A percentile compares a stretch with the other conserved stretches of the same genome.
Evolutionary conservation across 1,140 invertebrate genomes (phyloP).

Genomic region (Aphaenogaster rudis): DNA sequence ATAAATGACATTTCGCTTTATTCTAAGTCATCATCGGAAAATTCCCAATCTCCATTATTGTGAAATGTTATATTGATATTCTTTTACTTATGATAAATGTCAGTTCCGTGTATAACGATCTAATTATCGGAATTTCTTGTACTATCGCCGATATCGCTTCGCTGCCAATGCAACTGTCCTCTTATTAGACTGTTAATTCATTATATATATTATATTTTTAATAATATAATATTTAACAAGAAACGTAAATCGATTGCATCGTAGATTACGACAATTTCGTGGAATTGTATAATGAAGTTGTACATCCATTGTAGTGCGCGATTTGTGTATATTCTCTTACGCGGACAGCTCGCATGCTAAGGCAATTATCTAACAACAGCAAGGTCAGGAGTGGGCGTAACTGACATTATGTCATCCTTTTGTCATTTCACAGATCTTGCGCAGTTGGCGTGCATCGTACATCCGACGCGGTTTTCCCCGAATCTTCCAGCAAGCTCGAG

Average conservation of each 20-base stretch:
- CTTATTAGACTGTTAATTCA: not conserved
- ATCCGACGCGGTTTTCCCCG: not conserved
- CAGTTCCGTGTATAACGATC: not conserved
- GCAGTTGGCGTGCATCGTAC: slow-evolving; percentile 20
- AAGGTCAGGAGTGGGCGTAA: slow-evolving; percentile 61
- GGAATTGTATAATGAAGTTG: slow-evolving; percentile 3
- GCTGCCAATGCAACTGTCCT: not conserved
- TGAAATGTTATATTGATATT: not conserved
- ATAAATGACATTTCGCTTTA: slow-evolving; percentile 23
- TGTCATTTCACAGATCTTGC: slow-evolving; percentile 58
- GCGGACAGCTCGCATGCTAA: slow-evolving; percentile 22
- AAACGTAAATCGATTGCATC: not conserved
- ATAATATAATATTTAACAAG: not conserved
- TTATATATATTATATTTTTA: not conserved
- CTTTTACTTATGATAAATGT: not conserved
- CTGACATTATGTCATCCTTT: slow-evolving; percentile 71
- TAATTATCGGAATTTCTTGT: not conserved
- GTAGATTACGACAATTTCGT: slow-evolving; percentile 7
- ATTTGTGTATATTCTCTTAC: slow-evolving; percentile 52
- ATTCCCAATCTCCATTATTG: not conserved
- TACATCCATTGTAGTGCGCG: not conserved
- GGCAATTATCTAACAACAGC: slow-evolving; percentile 67
- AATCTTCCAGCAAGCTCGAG: not conserved
- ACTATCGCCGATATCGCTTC: not conserved
- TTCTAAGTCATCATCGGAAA: not conserved